phyloP scores from a whole-genome alignment of 2,797 vertebrate species.

The Oreonectes daqikongensis region DNA sequence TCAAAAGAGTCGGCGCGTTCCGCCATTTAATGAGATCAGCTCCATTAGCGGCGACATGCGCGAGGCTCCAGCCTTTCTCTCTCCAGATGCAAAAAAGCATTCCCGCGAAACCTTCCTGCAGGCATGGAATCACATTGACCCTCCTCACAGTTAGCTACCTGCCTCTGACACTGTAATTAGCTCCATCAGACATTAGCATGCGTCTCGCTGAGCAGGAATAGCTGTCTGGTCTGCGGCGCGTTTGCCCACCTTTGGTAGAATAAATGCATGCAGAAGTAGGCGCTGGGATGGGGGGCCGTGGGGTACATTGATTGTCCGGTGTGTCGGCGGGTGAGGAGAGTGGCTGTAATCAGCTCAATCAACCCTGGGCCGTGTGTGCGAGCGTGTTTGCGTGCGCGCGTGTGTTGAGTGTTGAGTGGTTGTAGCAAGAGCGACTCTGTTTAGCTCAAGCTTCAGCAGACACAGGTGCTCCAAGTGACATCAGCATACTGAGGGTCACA shows the following conservation, averaged over 20 bases:
- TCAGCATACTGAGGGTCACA: constrained; percentile 52
- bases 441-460: constrained; percentile 42
- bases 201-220: constrained; percentile 50
- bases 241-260: constrained; percentile 40
- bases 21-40: constrained; percentile 51
- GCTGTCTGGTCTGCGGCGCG: constrained; percentile 32
- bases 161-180: constrained; percentile 57
- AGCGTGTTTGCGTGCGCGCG: constrained; percentile 22
- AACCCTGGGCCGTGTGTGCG: constrained; percentile 17
- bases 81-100: constrained; percentile 25
- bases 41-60: constrained; percentile 45
- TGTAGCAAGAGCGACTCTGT: constrained; percentile 39
- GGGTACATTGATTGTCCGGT: constrained; percentile 54
- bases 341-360: constrained; percentile 56
- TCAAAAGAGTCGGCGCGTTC: constrained; percentile 40
- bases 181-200: constrained; percentile 53
- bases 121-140: constrained; percentile 37
- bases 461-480: constrained; percentile 56
- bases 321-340: constrained; percentile 43
- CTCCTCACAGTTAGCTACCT: constrained; percentile 48
- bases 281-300: constrained; percentile 7
- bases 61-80: background rate
- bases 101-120: constrained; percentile 37
- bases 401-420: constrained; percentile 26
- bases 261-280: constrained; percentile 53